Base-by-base conservation (phyloP, 1,140 invertebrate species). In the Batillaria attramentaria region DNA sequence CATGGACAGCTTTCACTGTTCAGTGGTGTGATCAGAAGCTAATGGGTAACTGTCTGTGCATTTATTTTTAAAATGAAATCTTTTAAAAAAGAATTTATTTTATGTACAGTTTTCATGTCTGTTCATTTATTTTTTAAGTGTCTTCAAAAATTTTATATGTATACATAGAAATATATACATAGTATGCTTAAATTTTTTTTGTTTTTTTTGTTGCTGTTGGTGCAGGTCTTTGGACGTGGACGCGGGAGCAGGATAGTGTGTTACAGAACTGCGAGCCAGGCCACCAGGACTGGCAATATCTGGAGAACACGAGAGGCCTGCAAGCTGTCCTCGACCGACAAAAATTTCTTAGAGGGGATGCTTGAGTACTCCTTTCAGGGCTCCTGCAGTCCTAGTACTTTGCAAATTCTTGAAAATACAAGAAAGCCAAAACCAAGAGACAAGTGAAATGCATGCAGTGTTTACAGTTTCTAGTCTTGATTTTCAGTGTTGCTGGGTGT, bases 221-320 rank as follows among this genome's bases (percentile, higher is more conserved):
- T 0, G 13, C 54, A 75, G 73, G 73, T 65, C 73, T 62, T 39
- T 24, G 42, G 8, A 31, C 18, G 31, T 75, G 73, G 73, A 42
- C 5, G 13, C 5, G 3, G 37, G 57, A 75, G 73, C 54, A 75
- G n/a, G 73, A 75, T 39, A 39, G 28, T 18, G 73, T 62, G 37
- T 24, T 75, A 18, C n/a, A n/a, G 37, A 62, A 35, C 13, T 31
- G 37, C 16, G 18, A 3, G 4, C 37, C 73, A 24, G 73, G 62
- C 73, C 57, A 42, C 73, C 24, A 50, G 39, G 35, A 65, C 39
- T 62, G 54, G 73, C 54, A 62, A 20, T 3, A n/a, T 0, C 37
- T 75, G 73, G 57, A 62, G 57, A 8, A 42, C 10, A 37, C 5
- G 57, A 18, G 54, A n/a, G 57, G 73, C 5, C 18, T 42, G 57